Conservation (phyloP, 2,888 invertebrate genomes). For the Theristus sp. region DNA sequence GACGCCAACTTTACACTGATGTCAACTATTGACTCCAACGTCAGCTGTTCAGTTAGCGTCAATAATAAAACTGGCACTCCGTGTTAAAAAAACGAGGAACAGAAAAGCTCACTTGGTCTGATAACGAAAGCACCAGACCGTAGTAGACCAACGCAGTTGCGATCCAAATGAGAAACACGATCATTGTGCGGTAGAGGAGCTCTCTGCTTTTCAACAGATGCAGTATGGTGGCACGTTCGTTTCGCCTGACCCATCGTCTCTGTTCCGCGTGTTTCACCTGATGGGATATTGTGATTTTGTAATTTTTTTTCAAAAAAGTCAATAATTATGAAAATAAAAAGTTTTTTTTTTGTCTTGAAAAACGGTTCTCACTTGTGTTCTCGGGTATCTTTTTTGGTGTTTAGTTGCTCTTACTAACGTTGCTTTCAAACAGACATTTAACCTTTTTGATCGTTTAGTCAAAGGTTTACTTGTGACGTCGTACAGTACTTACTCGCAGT, state of each 20-base stretch:
- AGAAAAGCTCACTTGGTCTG: slow-evolving; percentile 22
- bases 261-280: slow-evolving; percentile 22
- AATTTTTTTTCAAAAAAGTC: neutral
- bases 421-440: too few species aligned
- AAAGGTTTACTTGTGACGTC: too few species aligned
- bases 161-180: slow-evolving; percentile 25
- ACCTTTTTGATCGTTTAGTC: too few species aligned
- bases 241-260: slow-evolving; percentile 20
- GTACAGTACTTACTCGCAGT: too few species aligned
- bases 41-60: too few species aligned
- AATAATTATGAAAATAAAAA: neutral
- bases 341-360: neutral
- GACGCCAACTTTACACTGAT: too few species aligned
- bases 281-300: neutral
- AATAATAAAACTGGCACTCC: too few species aligned
- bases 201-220: slow-evolving; percentile 19
- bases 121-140: slow-evolving; percentile 25
- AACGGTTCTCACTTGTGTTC: too few species aligned
- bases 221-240: slow-evolving; percentile 19
- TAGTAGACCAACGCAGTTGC: slow-evolving; percentile 29
- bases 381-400: too few species aligned
- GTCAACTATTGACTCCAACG: too few species aligned
- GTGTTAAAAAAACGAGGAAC: too few species aligned
- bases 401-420: too few species aligned
- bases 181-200: slow-evolving; percentile 18